Percentiles rank a stretch among this genome's conserved stretches.
Conservation (phyloP, 2,888 invertebrate genomes). For the Tyria jacobaeae region DNA sequence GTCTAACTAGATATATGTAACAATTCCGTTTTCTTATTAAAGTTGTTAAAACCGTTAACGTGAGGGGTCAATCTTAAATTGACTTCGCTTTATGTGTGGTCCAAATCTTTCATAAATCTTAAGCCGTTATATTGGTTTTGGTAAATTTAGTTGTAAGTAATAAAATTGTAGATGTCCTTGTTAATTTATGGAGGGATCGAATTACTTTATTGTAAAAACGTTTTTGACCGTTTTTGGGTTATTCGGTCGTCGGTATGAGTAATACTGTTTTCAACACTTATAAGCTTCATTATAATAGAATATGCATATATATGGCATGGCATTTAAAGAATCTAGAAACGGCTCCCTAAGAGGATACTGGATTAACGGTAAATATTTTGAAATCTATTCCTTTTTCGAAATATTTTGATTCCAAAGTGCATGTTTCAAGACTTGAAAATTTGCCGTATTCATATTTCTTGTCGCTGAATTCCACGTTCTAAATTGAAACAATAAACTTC, state of each 20-base stretch:
- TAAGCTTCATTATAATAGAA: background rate
- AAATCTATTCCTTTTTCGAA: background rate
- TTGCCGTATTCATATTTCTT: background rate
- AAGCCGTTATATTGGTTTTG: conserved; percentile 38
- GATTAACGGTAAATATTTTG: background rate
- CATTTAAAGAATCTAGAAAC: background rate
- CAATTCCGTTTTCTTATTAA: conserved; percentile 10
- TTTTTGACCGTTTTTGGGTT: too few relatives aligned
- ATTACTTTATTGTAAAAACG: conserved; percentile 36
- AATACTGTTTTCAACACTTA: conserved; percentile 15
- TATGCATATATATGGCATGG: too few relatives aligned
- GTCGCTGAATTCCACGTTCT: background rate
- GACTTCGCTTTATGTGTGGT: conserved; percentile 39
- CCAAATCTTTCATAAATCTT: conserved; percentile 48
- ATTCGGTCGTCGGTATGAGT: conserved; percentile 17
- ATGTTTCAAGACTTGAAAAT: background rate
- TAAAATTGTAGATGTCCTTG: conserved; percentile 44
- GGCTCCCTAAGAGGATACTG: background rate
- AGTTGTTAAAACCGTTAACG: conserved; percentile 19
- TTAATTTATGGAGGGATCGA: conserved; percentile 41
- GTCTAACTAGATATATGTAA: conserved; percentile 29
- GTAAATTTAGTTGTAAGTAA: conserved; percentile 27
- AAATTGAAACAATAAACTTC: conserved; percentile 6
- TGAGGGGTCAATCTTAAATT: conserved; percentile 42
- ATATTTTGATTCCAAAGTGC: background rate